Evolutionary conservation across 2,113 vertebrate species (phyloP), one percentile per base, ranked within the genome.

Genomic region (Catharus bicknelli): DNA sequence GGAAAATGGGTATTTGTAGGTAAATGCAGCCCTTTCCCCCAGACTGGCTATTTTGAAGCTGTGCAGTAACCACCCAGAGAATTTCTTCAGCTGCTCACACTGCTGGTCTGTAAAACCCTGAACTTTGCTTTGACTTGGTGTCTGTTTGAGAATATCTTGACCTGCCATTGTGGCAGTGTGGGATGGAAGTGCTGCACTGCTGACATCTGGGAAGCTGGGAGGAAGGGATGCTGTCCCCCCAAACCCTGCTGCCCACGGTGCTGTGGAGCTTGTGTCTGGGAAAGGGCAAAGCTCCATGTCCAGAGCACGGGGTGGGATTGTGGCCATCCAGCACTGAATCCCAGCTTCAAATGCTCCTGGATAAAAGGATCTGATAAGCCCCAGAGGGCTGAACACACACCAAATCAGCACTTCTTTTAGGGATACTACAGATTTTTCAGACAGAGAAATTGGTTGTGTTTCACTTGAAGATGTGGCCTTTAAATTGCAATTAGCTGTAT

Each of bases 81-180:
- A 77, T 85, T 90, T 58, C 72, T 94, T 63, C 75, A 77, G 51
- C 75, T 67, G 48, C 5, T 2, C 13, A 57, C 63, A 20, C 17
- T 22, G 15, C 27, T 16, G 50, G 4, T 27, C 90, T 75, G 85
- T 75, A 62, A 95, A 85, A 5, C 34, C 32, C 18, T 91, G 72
- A 91, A 69, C 79, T 95, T 91, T 73, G 87, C 84, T 95, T 95
- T 94, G 84, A 66, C 59, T 80, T 51, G 79, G 23, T 80, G 45
- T 61, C 67, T 73, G 0, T 69, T 86, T 47, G 75, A 74, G 63
- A 88, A 27, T 62, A n/a, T 53, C 66, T 58, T 74, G 79, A 73
- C 68, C 57, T 90, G 88, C 40, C 38, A 4, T 70, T 93, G 64
- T 1, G 6, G 34, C 47, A 58, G 62, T 17, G 45, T 48, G 79